These are phyloP conservation scores for Platycnemis pennipes DNA, from an alignment of 2,888 invertebrate species.

Conservation along the genomic window DNA sequence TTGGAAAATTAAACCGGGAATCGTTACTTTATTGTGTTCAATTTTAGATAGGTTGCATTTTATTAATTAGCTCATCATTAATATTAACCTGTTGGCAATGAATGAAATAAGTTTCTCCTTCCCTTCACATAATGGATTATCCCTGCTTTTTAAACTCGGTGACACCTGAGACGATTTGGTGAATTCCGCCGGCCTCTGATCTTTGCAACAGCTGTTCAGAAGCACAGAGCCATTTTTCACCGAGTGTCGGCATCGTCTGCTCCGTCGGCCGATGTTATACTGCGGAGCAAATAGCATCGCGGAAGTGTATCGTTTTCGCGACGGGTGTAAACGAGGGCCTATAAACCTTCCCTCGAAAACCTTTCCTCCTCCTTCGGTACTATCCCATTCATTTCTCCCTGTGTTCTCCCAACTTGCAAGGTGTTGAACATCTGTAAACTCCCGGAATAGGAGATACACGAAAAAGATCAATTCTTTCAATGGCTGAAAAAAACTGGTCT, in stretches of 20 bases:
- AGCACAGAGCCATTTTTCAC: not conserved
- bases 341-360: not conserved
- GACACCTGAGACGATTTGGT: not conserved
- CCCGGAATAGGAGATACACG: not conserved
- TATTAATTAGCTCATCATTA: too few relatives aligned
- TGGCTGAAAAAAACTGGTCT: too few relatives aligned
- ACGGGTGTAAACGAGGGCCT: not conserved
- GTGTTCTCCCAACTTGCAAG: not conserved
- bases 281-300: not conserved
- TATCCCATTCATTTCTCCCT: not conserved
- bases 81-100: too few relatives aligned
- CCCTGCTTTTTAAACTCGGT: not conserved
- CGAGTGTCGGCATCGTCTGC: not conserved
- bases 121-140: not conserved
- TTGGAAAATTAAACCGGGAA: too few relatives aligned
- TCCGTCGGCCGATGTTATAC: not conserved
- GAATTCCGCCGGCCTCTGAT: not conserved
- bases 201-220: not conserved
- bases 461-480: too few relatives aligned
- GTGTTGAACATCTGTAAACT: not conserved
- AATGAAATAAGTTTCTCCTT: too few relatives aligned
- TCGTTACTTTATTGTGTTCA: too few relatives aligned
- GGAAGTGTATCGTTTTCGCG: constrained; percentile 10
- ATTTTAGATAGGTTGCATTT: too few relatives aligned
- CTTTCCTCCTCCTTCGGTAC: not conserved